Evolutionary conservation across 2,888 invertebrate genomes (phyloP).

Genomic region (Chymomyza amoena): DNA sequence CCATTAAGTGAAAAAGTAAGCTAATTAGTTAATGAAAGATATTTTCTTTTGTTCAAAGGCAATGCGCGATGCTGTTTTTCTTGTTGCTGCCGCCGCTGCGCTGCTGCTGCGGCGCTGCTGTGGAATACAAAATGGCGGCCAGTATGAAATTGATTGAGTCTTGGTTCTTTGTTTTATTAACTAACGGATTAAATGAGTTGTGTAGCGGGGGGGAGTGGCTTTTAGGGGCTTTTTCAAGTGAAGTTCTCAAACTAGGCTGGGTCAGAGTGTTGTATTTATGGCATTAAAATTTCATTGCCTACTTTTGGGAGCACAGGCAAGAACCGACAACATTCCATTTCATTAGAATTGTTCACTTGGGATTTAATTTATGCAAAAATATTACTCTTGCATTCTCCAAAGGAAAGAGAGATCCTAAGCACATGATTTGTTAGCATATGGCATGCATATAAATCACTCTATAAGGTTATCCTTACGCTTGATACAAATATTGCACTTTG

Average conservation of each 20-base stretch:
- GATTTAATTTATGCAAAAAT: background rate
- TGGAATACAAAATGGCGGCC: background rate
- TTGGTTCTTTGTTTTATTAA: background rate
- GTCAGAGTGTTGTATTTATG: background rate
- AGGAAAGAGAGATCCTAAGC: background rate
- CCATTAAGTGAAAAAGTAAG: conserved; percentile 64
- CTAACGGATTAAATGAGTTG: background rate
- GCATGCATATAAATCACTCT: background rate
- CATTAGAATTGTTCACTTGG: background rate
- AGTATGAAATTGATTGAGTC: background rate
- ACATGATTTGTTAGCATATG: background rate
- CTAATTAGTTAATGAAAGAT: conserved; percentile 73
- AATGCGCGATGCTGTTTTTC: background rate
- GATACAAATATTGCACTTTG: background rate
- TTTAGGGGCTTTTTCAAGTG: background rate
- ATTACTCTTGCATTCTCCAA: background rate
- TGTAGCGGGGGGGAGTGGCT: background rate
- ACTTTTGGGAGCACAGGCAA: background rate
- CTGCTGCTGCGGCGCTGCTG: background rate
- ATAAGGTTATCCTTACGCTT: background rate
- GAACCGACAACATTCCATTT: background rate
- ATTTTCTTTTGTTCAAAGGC: conserved; percentile 61
- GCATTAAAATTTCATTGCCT: background rate
- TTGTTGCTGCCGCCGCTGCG: background rate
- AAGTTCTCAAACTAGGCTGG: background rate